Base-by-base conservation (phyloP, 2,113 vertebrate genomes). In the Percina caprodes region DNA sequence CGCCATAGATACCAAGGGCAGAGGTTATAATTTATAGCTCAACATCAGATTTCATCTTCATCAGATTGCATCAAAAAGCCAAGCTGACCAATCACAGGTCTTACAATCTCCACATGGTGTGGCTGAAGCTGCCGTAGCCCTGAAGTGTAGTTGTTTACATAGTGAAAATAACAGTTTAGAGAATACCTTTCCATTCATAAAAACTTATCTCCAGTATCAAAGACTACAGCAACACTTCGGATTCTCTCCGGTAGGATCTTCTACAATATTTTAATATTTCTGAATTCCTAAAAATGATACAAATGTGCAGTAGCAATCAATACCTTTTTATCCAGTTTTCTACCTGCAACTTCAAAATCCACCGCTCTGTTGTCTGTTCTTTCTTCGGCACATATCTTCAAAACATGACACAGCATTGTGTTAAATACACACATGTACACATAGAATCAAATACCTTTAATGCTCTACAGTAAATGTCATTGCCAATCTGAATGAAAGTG, bases 291-390 rank as follows among this genome's bases (percentile, higher is more conserved):
- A 30, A 24, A 21, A 49, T 21, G 19, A 63, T 16, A 14, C 1
- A 39, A 49, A 60, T 39, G 12, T 23, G 15, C 4, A 18, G 23
- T 0, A 23, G 24, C 19, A 13, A 33, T 54, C 0, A 9, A 52
- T 88, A 99, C 98, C 97, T 99, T 99, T 66, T 96, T 99, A 90
- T 99, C 98, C 88, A 99, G 93, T 93, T 98, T 99, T 90, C 98
- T 96, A 74, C 96, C 98, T 90, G 97, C 95, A 54, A 94, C 82
- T 93, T 99, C 97, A 88, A 99, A 94, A 19, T 96, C 82, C 70
- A 97, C 96, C 69, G 97, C 96, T 70, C 97, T 95, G 88, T 97
- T 99, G 93, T 99, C 98, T 65, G 97, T 98, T 70, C 96, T 95
- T 95, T 99, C 98, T 91, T 99, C 98, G 45, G 97, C 98, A 89